Evolutionary conservation across 2,113 vertebrate genomes (phyloP).

Genomic region (Pantherophis guttatus): DNA sequence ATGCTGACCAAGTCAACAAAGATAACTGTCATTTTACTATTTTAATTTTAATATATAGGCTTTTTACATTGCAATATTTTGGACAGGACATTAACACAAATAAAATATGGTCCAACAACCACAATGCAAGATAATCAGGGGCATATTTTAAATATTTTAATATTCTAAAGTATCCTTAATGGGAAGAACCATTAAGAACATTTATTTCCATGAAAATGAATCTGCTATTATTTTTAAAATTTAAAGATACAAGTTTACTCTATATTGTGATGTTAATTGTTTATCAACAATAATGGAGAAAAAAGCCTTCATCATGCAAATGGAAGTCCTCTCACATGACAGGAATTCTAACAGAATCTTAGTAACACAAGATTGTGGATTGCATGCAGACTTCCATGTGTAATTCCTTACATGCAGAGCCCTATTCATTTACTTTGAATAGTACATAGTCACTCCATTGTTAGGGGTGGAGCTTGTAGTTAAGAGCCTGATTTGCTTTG

Average conservation of each 20-base stretch:
- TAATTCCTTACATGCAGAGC: not conserved
- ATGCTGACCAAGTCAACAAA: not conserved
- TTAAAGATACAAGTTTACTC: not conserved
- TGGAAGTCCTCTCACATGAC: not conserved
- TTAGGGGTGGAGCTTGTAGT: not conserved
- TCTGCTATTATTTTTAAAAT: not conserved
- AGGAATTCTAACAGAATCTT: not conserved
- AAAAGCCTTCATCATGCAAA: not conserved
- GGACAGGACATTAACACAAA: not conserved
- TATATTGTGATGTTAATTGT: not conserved
- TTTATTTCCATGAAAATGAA: not conserved
- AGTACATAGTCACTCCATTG: not conserved
- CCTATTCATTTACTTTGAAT: not conserved
- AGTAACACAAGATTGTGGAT: not conserved
- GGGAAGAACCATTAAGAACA: no score
- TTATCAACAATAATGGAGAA: not conserved
- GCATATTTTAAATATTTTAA: not conserved
- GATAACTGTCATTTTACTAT: constrained; percentile 6
- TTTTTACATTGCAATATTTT: not conserved
- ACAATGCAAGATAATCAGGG: not conserved
- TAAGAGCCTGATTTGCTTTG: not conserved
- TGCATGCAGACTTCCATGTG: not conserved
- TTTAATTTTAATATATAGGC: constrained; percentile 21
- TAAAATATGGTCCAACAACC: not conserved
- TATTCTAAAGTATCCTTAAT: not conserved